A percentile compares a stretch with the other conserved stretches of the same genome.
phyloP scores from a whole-genome alignment of 1,140 invertebrate genomes.

The Anadara kagoshimensis region DNA sequence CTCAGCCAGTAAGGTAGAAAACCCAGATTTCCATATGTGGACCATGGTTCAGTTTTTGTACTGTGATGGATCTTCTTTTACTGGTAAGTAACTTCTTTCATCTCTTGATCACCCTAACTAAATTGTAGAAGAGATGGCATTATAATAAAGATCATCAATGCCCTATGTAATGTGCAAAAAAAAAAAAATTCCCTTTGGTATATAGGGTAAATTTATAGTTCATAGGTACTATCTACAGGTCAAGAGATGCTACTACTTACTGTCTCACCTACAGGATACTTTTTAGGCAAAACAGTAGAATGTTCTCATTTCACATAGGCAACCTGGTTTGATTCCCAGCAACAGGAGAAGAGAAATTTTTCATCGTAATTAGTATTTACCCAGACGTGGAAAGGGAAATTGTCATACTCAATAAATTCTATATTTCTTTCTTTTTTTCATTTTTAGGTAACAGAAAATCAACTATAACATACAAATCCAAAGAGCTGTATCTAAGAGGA shows the following conservation, averaged over 20 bases:
- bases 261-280: background rate
- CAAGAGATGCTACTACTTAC: background rate
- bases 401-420: no score
- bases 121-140: no score
- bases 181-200: background rate
- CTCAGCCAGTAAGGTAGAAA: slow-evolving; percentile 45
- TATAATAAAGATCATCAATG: no score
- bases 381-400: no score
- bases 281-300: background rate
- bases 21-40: slow-evolving; percentile 61
- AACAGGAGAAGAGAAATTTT: no score
- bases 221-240: background rate
- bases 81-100: slow-evolving; percentile 36
- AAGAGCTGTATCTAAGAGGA: slow-evolving; percentile 51
- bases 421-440: slow-evolving; percentile 13
- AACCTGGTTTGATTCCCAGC: no score
- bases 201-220: background rate
- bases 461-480: slow-evolving; percentile 40
- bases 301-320: no score
- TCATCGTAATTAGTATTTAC: no score
- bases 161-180: no score
- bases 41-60: slow-evolving; percentile 60
- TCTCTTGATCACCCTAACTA: background rate
- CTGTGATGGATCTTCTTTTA: slow-evolving; percentile 62
- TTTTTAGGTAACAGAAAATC: slow-evolving; percentile 51